Evolutionary conservation across 2,888 invertebrate genomes (phyloP).

Genomic region (Sinodicranocentrus sp.): DNA sequence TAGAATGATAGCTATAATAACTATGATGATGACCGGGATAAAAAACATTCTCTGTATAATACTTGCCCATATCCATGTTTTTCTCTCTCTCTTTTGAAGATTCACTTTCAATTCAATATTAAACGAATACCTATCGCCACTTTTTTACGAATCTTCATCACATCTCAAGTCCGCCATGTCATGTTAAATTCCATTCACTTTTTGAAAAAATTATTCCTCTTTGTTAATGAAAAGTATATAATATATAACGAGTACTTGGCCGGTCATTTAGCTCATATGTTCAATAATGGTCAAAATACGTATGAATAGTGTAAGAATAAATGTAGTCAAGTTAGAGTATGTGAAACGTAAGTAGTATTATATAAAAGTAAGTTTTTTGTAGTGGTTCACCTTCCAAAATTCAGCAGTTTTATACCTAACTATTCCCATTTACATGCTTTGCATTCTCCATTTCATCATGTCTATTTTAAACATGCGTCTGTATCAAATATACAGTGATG

Average conservation of each 20-base stretch:
- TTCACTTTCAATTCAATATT: not conserved
- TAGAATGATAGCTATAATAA: slow-evolving; percentile 7
- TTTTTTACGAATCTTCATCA: not conserved
- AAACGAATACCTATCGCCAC: not conserved
- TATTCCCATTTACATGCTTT: not conserved
- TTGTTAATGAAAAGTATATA: slow-evolving; percentile 11
- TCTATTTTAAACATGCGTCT: slow-evolving; percentile 16
- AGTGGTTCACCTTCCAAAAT: slow-evolving; percentile 56
- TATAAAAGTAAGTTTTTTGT: slow-evolving; percentile 36
- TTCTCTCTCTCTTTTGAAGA: not conserved
- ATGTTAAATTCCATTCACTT: slow-evolving; percentile 34
- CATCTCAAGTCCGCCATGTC: not conserved
- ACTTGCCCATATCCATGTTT: not conserved
- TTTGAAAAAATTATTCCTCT: slow-evolving; percentile 26
- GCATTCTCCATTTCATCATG: slow-evolving; percentile 7
- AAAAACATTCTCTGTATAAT: not conserved
- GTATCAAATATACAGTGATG: not conserved
- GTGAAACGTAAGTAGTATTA: not conserved
- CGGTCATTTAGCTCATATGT: slow-evolving; percentile 26
- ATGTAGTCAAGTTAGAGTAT: not conserved
- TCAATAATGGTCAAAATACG: not conserved
- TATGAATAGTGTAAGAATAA: not conserved
- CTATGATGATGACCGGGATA: not conserved
- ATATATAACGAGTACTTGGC: not conserved
- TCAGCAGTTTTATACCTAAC: slow-evolving; percentile 32